These are phyloP conservation scores for Danionella dracula DNA, from an alignment of 2,797 vertebrate genomes.

Conservation along the genomic window DNA sequence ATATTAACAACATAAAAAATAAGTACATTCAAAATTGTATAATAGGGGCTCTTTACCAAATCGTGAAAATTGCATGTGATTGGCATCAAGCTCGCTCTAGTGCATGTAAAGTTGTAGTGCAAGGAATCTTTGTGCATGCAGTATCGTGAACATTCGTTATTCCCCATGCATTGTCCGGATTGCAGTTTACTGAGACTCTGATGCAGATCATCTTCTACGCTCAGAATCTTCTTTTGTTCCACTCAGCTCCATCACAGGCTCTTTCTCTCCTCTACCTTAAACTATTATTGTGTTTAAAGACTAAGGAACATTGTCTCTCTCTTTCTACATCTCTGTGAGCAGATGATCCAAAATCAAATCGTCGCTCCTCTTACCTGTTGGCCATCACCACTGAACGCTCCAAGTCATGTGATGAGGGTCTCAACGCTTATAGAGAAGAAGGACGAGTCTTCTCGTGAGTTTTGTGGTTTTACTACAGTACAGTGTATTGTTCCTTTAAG, in stretches of 20 bases:
- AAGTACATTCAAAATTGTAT: neutral
- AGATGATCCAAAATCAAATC: conserved; percentile 91
- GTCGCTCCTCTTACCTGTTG: conserved; percentile 94
- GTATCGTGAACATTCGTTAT: neutral
- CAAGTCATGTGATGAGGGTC: conserved; percentile 96
- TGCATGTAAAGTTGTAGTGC: conserved; percentile 6
- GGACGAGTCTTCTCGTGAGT: conserved; percentile 82
- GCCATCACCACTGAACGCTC: conserved; percentile 94
- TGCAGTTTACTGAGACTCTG: conserved; percentile 3
- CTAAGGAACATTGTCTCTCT: neutral
- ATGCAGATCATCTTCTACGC: neutral
- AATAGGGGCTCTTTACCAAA: neutral
- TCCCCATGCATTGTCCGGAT: neutral
- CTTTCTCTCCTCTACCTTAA: neutral
- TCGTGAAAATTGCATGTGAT: conserved; percentile 4
- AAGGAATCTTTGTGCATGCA: conserved; percentile 6
- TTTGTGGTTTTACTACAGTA: neutral
- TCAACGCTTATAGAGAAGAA: conserved; percentile 89
- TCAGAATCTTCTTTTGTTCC: too few species aligned
- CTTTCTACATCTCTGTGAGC: conserved; percentile 51
- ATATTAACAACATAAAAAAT: too few species aligned
- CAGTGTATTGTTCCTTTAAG: neutral
- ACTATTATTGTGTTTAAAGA: neutral
- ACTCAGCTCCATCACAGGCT: conserved; percentile 11
- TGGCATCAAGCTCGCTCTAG: neutral